These are phyloP conservation scores for Psix sp. DNA, from an alignment of 1,140 invertebrate species.

Conservation along the genomic window DNA sequence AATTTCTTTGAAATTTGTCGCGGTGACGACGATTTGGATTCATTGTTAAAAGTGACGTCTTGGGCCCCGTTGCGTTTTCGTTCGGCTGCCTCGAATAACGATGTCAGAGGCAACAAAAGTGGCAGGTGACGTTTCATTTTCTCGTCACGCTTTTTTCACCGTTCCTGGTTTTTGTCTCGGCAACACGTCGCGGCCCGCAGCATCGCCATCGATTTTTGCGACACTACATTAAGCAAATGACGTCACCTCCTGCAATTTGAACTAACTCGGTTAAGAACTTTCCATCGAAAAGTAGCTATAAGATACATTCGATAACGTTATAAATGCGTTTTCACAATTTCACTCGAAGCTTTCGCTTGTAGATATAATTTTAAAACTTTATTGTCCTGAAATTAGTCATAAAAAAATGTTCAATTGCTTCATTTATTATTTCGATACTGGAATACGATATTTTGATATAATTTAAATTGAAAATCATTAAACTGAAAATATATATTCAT, in stretches of 20 bases:
- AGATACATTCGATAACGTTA: no score
- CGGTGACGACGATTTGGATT: constrained; percentile 49
- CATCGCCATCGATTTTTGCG: constrained; percentile 30
- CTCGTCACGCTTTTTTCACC: constrained; percentile 42
- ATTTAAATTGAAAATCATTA: no score
- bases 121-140: constrained; percentile 59
- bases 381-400: no score
- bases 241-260: constrained; percentile 1
- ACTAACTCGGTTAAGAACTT: no score
- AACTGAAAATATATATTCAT: no score
- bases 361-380: no score
- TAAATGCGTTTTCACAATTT: no score
- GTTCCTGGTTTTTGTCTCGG: constrained; percentile 7
- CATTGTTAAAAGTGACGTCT: constrained; percentile 46
- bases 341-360: no score
- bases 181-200: constrained; percentile 4
- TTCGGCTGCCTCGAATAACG: constrained; percentile 36
- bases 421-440: no score
- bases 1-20: constrained; percentile 37
- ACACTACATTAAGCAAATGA: constrained; percentile 10
- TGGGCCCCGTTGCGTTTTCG: constrained; percentile 24
- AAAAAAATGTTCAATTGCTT: no score
- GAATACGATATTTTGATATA: no score
- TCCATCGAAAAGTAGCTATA: no score
- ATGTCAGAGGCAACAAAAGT: constrained; percentile 51